phyloP scores from a whole-genome alignment of 2,888 invertebrate species.

The Amiota communis region DNA sequence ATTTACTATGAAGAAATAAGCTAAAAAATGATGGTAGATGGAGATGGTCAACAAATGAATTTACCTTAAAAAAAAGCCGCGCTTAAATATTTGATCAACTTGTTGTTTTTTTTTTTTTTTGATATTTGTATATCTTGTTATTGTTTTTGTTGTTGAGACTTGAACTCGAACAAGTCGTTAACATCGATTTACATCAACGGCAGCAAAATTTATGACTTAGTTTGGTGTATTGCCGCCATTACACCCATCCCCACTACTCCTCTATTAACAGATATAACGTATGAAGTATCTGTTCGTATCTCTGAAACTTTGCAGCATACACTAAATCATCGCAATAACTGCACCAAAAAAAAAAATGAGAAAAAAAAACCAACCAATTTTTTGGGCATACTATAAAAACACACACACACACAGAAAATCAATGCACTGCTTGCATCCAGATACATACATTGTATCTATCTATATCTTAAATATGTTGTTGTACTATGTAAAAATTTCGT shows the following conservation, averaged over 20 bases:
- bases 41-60: too few species aligned
- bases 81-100: slow-evolving; percentile 10
- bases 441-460: slow-evolving; percentile 9
- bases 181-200: slow-evolving; percentile 31
- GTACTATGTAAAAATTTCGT: not conserved
- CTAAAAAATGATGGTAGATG: too few species aligned
- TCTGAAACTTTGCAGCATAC: not conserved
- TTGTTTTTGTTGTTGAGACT: slow-evolving; percentile 5
- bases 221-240: not conserved
- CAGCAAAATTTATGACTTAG: slow-evolving; percentile 15
- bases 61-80: not conserved
- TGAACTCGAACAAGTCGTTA: slow-evolving; percentile 18
- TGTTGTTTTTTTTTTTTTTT: slow-evolving; percentile 12
- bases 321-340: slow-evolving; percentile 16
- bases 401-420: slow-evolving; percentile 11
- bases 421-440: not conserved
- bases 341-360: not conserved
- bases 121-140: slow-evolving; percentile 15
- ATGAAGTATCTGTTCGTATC: slow-evolving; percentile 30
- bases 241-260: too few species aligned
- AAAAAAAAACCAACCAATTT: not conserved
- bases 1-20: too few species aligned
- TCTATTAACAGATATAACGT: not conserved
- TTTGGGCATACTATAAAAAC: slow-evolving; percentile 2
- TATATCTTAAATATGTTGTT: too few species aligned